Evolutionary conservation across 2,797 vertebrate genomes (phyloP), one percentile per base, ranked within the genome.

Genomic region (Pipistrellus pipistrellus): DNA sequence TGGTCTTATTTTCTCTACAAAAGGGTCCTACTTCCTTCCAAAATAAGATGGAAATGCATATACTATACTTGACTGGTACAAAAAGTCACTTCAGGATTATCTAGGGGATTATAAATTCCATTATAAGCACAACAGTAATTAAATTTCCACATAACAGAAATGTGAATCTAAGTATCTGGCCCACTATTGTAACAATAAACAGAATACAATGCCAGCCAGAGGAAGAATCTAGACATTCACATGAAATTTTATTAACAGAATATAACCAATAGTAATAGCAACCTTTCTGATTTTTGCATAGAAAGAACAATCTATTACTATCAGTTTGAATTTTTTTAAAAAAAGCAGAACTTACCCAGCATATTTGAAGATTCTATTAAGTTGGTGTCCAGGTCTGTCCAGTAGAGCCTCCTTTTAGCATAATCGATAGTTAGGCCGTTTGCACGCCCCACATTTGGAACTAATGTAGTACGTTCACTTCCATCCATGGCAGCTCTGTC

Each of bases 381-480:
- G 15, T 99, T 99, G 17, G 99, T 99, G 97, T 99, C 99, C 11
- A 99, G 98, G 97, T 99, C 99, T 0, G 99, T 99, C 99, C 99
- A 99, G 97, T 99, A 99, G 0, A 99, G 99, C 14, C 99, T 98
- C 0, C 99, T 98, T 97, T 99, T 99, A 0, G 99, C 99, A 0
- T 99, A 99, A 96, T 99, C 99, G 5, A 99, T 99, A 80, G 99
- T 99, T 6, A 99, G 98, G 6, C 99, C 99, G 0, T 99, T 99
- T 32, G 99, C 99, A 0, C 99, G 99, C 0, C 99, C 99, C 96
- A 99, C 99, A 0, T 99, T 99, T 0, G 99, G 99, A 86, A 99
- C 99, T 97, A 99, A 95, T 0, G 99, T 99, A 46, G 99, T 98
- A 2, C 99, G 98, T 18, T 99, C 99, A 0, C 98, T 99, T 32